These are phyloP conservation scores for Holothuria glaberrima DNA, from an alignment of 35 echinoderm and acorn worm genomes.

Conservation along the genomic window DNA sequence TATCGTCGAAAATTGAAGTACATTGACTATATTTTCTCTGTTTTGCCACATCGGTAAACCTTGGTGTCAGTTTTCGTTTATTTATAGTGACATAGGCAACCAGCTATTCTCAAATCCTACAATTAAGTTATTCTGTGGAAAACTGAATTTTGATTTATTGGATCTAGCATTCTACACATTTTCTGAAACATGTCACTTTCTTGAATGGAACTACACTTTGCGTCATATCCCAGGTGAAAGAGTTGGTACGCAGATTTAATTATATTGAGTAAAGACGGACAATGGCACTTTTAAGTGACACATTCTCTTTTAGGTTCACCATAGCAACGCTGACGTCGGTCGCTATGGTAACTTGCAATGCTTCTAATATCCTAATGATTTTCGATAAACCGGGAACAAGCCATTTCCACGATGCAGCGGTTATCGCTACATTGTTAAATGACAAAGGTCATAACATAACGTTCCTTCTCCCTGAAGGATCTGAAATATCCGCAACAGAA, in stretches of 20 bases:
- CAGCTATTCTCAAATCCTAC: too few relatives aligned
- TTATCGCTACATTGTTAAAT: background rate
- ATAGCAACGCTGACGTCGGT: background rate
- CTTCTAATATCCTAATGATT: slow-evolving; percentile 26
- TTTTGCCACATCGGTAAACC: too few relatives aligned
- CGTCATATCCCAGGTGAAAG: background rate
- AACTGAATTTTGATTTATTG: too few relatives aligned
- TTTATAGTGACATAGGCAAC: too few relatives aligned
- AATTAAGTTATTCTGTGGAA: too few relatives aligned
- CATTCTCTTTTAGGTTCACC: background rate
- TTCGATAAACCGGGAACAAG: slow-evolving; percentile 44
- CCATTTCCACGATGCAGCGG: slow-evolving; percentile 36
- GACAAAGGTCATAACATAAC: slow-evolving; percentile 26
- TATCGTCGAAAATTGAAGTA: too few relatives aligned
- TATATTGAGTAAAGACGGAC: background rate
- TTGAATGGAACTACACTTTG: background rate
- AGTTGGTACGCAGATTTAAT: background rate
- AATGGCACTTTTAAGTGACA: background rate
- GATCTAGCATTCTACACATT: background rate
- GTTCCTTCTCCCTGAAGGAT: slow-evolving; percentile 15
- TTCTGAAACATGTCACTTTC: too few relatives aligned
- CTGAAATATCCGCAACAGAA: background rate
- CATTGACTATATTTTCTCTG: too few relatives aligned
- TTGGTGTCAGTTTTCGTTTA: too few relatives aligned
- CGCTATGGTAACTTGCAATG: background rate